Conservation (phyloP, 2,888 invertebrate genomes). For the Synergus umbraculus region DNA sequence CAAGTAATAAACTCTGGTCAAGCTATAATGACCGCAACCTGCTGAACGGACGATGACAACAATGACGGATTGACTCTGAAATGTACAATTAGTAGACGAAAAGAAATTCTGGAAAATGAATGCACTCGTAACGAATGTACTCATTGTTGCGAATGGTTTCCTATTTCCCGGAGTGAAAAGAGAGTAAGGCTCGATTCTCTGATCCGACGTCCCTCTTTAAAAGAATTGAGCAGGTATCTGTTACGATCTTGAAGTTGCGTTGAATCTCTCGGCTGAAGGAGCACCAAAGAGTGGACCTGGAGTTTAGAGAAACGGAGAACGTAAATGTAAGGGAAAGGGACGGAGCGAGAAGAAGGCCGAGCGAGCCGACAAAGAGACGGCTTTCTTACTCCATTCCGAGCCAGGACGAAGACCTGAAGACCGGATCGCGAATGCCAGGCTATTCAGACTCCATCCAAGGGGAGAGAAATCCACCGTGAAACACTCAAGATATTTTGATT, state of each 20-base stretch:
- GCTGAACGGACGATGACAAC: too few species aligned
- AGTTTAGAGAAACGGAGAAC: conserved; percentile 40
- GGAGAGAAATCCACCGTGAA: conserved; percentile 42
- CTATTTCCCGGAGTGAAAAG: conserved; percentile 40
- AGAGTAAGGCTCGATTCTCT: conserved; percentile 51
- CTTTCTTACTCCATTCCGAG: conserved; percentile 62
- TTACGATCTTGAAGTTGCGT: conserved; percentile 55
- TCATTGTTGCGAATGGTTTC: conserved; percentile 42
- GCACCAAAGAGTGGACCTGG: conserved; percentile 38
- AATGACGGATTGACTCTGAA: too few species aligned
- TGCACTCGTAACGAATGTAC: not conserved
- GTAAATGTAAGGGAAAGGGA: conserved; percentile 31
- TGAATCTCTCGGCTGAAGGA: conserved; percentile 55
- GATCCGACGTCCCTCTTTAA: conserved; percentile 53
- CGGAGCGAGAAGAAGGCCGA: conserved; percentile 51
- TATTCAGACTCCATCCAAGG: conserved; percentile 51
- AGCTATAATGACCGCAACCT: too few species aligned
- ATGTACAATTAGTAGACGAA: not conserved
- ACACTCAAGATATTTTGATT: conserved; percentile 52
- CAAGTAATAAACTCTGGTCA: too few species aligned
- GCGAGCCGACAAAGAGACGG: conserved; percentile 67
- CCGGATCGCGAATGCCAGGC: conserved; percentile 56
- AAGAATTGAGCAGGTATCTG: conserved; percentile 57
- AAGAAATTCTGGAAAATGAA: conserved; percentile 40
- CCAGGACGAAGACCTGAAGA: conserved; percentile 57